Conservation (phyloP, 2,797 vertebrate species). For the Poecilia wingei region DNA sequence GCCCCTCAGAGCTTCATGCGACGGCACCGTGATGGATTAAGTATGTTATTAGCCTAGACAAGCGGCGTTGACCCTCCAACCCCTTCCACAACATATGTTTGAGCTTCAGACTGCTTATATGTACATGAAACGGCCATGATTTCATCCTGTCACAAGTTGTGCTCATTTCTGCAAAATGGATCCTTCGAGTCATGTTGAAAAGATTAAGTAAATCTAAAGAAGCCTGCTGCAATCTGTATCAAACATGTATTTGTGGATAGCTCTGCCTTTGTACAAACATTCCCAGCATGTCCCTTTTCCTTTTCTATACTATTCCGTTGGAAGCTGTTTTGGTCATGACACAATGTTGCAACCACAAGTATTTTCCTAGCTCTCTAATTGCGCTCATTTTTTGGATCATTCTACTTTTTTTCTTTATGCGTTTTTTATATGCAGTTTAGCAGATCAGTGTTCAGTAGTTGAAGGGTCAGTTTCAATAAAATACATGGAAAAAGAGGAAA, state of each 20-base stretch:
- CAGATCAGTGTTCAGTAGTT: background rate
- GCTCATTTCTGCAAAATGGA: constrained; percentile 36
- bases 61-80: constrained; percentile 59
- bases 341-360: background rate
- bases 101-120: constrained; percentile 22
- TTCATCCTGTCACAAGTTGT: constrained; percentile 27
- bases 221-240: constrained; percentile 27
- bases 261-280: background rate
- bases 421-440: background rate
- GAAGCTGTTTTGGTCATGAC: background rate
- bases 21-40: constrained; percentile 77
- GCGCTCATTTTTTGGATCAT: background rate
- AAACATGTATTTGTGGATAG: background rate
- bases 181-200: constrained; percentile 17
- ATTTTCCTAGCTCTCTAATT: background rate
- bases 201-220: constrained; percentile 27
- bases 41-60: constrained; percentile 81
- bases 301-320: background rate
- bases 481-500: background rate
- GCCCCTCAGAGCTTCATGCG: constrained; percentile 45
- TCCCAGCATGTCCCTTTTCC: background rate
- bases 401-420: background rate
- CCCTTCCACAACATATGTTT: constrained; percentile 39
- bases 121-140: constrained; percentile 21
- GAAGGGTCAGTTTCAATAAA: background rate